Evolutionary conservation across 1,140 invertebrate genomes (phyloP).

Genomic region (Atta colombica): DNA sequence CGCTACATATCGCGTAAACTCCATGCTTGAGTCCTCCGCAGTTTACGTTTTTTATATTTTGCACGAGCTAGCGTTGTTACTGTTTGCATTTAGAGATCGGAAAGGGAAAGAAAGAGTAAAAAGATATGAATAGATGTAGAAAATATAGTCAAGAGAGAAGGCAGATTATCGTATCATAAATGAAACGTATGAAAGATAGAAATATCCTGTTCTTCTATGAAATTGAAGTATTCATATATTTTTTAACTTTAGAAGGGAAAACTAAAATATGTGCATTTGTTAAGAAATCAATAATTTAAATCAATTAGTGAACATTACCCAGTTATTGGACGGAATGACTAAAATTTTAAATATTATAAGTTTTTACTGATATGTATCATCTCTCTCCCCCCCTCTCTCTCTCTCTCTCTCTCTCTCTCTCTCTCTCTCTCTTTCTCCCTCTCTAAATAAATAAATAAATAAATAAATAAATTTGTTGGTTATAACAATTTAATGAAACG

Average conservation of each 20-base stretch:
- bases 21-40: background rate
- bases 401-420: no score
- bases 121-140: slow-evolving; percentile 19
- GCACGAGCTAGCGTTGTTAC: background rate
- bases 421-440: no score
- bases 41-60: background rate
- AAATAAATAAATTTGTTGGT: no score
- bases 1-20: no score
- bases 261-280: background rate
- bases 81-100: slow-evolving; percentile 4
- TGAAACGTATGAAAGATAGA: background rate
- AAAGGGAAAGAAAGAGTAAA: background rate
- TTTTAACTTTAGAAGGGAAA: background rate
- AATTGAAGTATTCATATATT: background rate
- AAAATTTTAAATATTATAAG: no score
- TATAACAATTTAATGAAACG: no score
- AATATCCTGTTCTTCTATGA: background rate
- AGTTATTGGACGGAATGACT: no score
- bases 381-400: no score
- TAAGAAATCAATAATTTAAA: no score
- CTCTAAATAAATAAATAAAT: no score
- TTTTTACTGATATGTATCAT: no score
- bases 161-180: background rate
- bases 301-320: no score
- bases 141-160: background rate